Evolutionary conservation across 2,797 vertebrate species (phyloP), one percentile per base, ranked within the genome.

Genomic region (Sardinella longiceps): DNA sequence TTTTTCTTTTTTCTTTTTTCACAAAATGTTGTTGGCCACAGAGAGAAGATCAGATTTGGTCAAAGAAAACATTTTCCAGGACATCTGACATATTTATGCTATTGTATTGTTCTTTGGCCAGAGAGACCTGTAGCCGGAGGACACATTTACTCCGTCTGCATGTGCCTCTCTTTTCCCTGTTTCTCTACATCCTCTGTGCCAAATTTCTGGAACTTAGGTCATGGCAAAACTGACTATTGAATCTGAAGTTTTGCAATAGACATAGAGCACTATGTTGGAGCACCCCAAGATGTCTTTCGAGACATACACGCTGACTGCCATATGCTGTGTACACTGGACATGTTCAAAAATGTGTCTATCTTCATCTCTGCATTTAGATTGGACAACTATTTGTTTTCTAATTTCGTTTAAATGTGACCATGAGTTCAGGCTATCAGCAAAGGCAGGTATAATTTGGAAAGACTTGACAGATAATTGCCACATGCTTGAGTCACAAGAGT

Each of bases 181-280:
- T 90, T 39, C 90, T 88, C 88, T 83, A 51, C 70, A 85, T 86
- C 87, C 25, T 51, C 14, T n/a, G 81, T 84, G 33, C 87, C 63
- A 80, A 80, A 84, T 23, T 86, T 88, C 83, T 84, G 0, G 58
- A 84, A 20, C 45, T 81, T 81, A 88, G 74, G 82, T 85, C 81
- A 85, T n/a, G 7, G 90, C 85, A 91, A 86, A 87, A 84, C 85
- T 91, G 66, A 37, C 9, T 85, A 83, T 81, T 51, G 83, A 81
- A 83, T 82, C 53, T 82, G 83, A 80, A 85, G 83, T 74, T 85
- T 60, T 70, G n/a, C 51, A 77, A 43, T 77, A 43, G 70, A 43
- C 70, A 77, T 39, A 23, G 70, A 77, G 70, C 2, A 37, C 37
- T 77, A 18, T 77, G 50, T 84, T 81, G 84, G 60, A 86, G 83